Evolutionary conservation across 2,797 vertebrate genomes (phyloP).

Genomic region (Prunella strophiata): DNA sequence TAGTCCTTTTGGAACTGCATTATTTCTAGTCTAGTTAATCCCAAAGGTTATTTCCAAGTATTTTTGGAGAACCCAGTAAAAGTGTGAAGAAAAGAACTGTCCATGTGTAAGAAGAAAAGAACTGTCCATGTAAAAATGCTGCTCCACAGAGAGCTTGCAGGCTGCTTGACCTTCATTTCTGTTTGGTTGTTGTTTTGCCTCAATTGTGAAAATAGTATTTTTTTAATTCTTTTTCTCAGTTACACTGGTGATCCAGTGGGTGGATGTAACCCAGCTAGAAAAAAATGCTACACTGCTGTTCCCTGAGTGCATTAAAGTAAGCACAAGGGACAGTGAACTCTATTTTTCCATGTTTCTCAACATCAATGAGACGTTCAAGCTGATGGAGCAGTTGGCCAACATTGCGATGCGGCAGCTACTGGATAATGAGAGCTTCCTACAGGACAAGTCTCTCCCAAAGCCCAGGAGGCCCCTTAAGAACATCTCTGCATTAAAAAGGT

Average conservation of each 20-base stretch:
- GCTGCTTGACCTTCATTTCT: neutral
- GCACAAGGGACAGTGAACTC: constrained; percentile 87
- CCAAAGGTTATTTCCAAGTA: neutral
- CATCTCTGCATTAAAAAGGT: constrained; percentile 93
- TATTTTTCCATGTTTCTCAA: constrained; percentile 99
- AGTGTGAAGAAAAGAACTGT: neutral
- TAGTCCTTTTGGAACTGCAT: neutral
- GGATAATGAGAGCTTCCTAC: constrained; percentile 90
- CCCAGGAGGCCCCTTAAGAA: constrained; percentile 88
- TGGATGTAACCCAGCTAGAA: constrained; percentile 92
- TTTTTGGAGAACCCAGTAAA: neutral
- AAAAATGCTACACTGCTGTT: constrained; percentile 94
- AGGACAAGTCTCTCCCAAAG: constrained; percentile 87
- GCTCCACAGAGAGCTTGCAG: neutral
- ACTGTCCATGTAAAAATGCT: neutral
- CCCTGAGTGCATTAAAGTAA: constrained; percentile 92
- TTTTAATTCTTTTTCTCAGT: constrained; percentile 73
- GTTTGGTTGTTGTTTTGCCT: neutral
- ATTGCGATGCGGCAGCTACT: constrained; percentile 94
- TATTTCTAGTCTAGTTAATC: constrained; percentile 27
- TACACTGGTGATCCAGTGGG: constrained; percentile 93
- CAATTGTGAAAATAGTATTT: neutral
- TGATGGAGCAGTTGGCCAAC: constrained; percentile 97
- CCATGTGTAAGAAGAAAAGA: neutral
- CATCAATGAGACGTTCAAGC: constrained; percentile 93